These are phyloP conservation scores for Corvus hawaiiensis DNA, from an alignment of 2,113 vertebrate species.

Conservation along the genomic window DNA sequence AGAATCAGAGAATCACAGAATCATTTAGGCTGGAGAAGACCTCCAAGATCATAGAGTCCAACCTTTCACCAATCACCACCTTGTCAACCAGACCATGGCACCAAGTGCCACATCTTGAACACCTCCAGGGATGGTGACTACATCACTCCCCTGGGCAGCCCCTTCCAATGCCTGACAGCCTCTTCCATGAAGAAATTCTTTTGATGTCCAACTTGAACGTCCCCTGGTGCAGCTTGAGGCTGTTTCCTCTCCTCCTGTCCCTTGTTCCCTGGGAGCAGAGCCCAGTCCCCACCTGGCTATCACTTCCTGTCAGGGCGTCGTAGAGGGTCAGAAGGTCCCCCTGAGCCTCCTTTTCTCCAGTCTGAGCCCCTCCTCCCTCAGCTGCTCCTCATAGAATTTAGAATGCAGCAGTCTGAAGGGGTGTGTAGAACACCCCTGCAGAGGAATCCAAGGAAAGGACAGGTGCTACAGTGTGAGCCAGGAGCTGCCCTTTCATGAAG, in stretches of 20 bases:
- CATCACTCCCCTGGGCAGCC: background rate
- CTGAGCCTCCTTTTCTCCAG: background rate
- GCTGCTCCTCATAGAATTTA: background rate
- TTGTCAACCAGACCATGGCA: background rate
- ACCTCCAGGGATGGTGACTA: background rate
- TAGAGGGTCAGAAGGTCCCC: background rate
- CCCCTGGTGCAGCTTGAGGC: background rate
- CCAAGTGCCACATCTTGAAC: background rate
- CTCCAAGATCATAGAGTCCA: background rate
- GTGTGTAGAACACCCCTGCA: background rate
- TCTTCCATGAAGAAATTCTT: background rate
- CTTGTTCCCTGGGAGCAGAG: background rate
- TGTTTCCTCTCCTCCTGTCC: background rate
- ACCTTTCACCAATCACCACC: background rate
- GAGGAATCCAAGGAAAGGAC: background rate
- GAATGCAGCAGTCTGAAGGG: background rate
- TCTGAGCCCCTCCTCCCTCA: background rate
- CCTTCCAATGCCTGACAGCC: background rate
- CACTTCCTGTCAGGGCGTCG: background rate
- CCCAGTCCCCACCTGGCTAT: rapidly evolving
- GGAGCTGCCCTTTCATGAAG: background rate
- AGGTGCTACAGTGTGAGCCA: background rate
- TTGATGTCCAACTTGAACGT: background rate
- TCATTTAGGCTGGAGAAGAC: background rate
- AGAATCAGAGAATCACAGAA: background rate